Evolutionary conservation across 1,140 invertebrate species (phyloP), one percentile per base, ranked within the genome.

Genomic region (Bombus superbus): DNA sequence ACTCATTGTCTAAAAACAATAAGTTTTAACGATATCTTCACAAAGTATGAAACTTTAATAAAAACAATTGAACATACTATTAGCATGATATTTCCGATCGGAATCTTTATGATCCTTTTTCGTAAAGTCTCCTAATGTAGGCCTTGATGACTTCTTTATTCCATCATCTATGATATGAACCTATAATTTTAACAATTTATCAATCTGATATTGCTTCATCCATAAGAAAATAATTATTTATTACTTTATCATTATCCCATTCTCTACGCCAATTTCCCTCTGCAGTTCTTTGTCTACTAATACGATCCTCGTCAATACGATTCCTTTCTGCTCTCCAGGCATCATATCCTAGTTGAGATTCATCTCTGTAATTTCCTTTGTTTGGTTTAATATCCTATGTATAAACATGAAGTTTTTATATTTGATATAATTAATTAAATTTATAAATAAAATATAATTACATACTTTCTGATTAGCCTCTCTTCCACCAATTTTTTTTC

Each of bases 231-330:
- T n/a, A n/a, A 62, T 28, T n/a, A 62, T 11, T 62, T 62, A 42
- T 42, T 69, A 95, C 94, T 88, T 96, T 96, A 74, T 96, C 93
- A 80, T 93, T 95, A 85, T 96, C 95, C 95, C 95, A 96, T 87
- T 96, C 95, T 87, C 95, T 89, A 53, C 94, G 90, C 95, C 95
- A 96, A 85, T 94, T 95, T 35, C 95, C 95, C 79, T 95, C 95
- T 5, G 95, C 93, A 66, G 94, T 94, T 91, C 92, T 94, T 80
- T 96, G 95, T 82, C 95, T 92, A 79, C 93, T 94, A 35, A 96
- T 95, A 53, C 95, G 93, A 80, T 94, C 95, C 84, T 96, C 93
- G 82, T 96, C 95, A 69, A 95, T 95, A 18, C 93, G 93, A 91
- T 95, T 95, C 64, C 95, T 90, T 86, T 96, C 95, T 71, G 93